Evolutionary conservation across 2,113 vertebrate genomes (phyloP), one percentile per base, ranked within the genome.

Genomic region (Brachyhypopomus occidentalis): DNA sequence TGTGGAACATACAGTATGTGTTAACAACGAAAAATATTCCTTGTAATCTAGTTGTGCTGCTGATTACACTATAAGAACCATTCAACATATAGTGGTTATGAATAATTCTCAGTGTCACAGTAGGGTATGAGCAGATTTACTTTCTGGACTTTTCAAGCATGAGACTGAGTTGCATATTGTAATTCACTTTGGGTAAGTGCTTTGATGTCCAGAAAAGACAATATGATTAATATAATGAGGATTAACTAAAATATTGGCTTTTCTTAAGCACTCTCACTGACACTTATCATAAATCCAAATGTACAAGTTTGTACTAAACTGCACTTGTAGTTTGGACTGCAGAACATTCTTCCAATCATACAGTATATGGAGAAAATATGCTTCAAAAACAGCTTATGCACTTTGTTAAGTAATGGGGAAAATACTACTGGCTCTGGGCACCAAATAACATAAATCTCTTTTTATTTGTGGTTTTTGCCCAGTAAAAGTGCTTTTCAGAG

Each of bases 401-500:
- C 86, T 89, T 89, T 70, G 75, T 86, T 87, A 84, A 82, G 83
- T 80, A 78, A 80, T 75, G 79, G 85, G 82, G 87, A 91, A 89
- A 89, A 88, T 86, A 89, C 75, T 83, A 86, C 88, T 87, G 77
- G 63, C 75, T 80, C 78, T 83, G 82, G 75, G 20, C 83, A 88
- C 82, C 75, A 41, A 79, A 27, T n/a, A 84, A 55, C 69, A 41
- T 52, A 52, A 52, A 27, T 82, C 76, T 82, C 82, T 79, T 82
- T 79, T 77, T 48, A 59, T 87, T 82, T 84, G 75, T 89, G 70
- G 80, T 77, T 88, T 83, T 78, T 86, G 86, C 87, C 89, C 82
- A 83, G 85, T 86, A 84, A 91, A 30, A 90, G 88, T 89, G 88
- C 89, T 91, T 90, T 77, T 88, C 86, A 91, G 89, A 89, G 93